These are phyloP conservation scores for Prunella himalayana DNA, from an alignment of 2,113 vertebrate genomes.

Conservation along the genomic window DNA sequence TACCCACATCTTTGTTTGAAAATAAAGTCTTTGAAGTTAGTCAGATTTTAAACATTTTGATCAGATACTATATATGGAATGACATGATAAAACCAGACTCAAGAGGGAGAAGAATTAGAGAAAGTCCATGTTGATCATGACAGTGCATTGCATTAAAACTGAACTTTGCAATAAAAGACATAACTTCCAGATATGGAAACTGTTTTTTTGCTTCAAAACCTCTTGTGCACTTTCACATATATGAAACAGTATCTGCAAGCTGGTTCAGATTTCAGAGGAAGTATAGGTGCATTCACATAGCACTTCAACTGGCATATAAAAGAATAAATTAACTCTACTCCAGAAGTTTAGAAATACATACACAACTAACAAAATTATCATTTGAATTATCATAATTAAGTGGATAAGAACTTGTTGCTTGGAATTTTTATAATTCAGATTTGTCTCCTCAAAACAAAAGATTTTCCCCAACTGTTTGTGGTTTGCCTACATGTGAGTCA, in stretches of 20 bases:
- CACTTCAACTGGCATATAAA: neutral
- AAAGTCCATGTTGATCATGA: neutral
- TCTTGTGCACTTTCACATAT: neutral
- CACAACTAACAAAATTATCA: neutral
- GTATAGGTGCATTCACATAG: neutral
- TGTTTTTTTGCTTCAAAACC: neutral
- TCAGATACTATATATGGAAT: neutral
- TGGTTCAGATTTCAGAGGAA: neutral
- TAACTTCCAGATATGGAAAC: neutral
- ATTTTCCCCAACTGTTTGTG: neutral
- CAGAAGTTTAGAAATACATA: neutral
- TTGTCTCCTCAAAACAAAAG: neutral
- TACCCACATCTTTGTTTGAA: neutral
- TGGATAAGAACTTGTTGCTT: neutral
- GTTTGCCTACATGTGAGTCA: rapidly evolving
- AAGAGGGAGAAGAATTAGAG: neutral
- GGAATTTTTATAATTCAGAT: neutral
- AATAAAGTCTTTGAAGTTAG: neutral
- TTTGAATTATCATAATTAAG: neutral
- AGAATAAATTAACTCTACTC: neutral
- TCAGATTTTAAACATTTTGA: neutral
- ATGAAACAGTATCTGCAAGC: neutral
- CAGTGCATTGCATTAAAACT: neutral
- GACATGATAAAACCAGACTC: neutral
- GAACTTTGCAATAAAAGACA: neutral